Evolutionary conservation across 2,888 invertebrate genomes (phyloP).

Genomic region (Notodonta dromedarius): DNA sequence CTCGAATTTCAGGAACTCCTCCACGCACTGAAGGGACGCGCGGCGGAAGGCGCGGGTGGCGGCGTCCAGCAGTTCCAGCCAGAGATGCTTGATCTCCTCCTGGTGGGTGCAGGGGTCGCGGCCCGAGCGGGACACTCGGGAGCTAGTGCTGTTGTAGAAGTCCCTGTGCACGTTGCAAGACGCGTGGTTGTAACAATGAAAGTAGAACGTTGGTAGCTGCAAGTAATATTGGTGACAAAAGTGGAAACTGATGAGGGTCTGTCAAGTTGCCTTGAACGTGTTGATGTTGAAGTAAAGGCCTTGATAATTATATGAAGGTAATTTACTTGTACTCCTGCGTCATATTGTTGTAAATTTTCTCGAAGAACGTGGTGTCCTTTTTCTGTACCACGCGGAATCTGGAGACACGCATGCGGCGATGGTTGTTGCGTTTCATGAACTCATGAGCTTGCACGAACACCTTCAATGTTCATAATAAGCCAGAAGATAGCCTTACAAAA

Average conservation of each 20-base stretch:
- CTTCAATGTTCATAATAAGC: slow-evolving; percentile 21
- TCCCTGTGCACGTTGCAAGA: no score
- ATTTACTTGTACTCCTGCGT: slow-evolving; percentile 45
- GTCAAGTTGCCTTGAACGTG: no score
- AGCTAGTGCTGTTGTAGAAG: slow-evolving; percentile 22
- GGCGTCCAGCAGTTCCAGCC: slow-evolving; percentile 45
- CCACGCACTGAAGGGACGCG: slow-evolving; percentile 35
- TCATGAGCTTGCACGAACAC: slow-evolving; percentile 43
- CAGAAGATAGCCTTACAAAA: no score
- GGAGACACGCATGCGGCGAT: slow-evolving; percentile 20
- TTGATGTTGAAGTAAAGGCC: background rate
- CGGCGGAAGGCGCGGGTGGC: slow-evolving; percentile 28
- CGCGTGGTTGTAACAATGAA: no score
- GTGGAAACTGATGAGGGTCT: no score
- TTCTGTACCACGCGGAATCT: slow-evolving; percentile 43
- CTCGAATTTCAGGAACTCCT: slow-evolving; percentile 24
- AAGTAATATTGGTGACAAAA: no score
- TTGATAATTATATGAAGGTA: slow-evolving; percentile 29
- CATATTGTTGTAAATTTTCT: slow-evolving; percentile 51
- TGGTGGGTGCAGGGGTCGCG: slow-evolving; percentile 46
- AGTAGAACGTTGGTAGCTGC: no score
- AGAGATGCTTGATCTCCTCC: slow-evolving; percentile 39
- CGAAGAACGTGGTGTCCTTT: slow-evolving; percentile 46
- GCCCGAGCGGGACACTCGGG: slow-evolving; percentile 22
- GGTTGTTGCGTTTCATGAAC: slow-evolving; percentile 13